These are phyloP conservation scores for Nemotelus nigrinus DNA, from an alignment of 2,888 invertebrate genomes.

Conservation along the genomic window DNA sequence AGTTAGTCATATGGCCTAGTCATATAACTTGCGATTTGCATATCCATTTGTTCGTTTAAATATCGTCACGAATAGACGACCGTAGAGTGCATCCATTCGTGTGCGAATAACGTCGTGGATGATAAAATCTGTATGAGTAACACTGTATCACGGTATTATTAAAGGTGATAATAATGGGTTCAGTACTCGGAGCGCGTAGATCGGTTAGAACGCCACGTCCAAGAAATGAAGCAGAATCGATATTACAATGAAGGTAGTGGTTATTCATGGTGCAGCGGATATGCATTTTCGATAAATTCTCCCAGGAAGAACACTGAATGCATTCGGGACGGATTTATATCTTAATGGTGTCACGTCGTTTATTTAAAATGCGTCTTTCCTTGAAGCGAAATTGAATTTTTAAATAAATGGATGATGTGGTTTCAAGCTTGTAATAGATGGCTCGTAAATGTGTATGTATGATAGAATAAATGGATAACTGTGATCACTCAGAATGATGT, in stretches of 20 bases:
- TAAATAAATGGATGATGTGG: background rate
- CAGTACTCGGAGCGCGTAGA: slow-evolving; percentile 2
- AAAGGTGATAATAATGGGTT: slow-evolving; percentile 33
- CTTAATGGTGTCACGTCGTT: slow-evolving; percentile 33
- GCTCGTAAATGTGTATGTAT: too few species aligned
- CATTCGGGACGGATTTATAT: background rate
- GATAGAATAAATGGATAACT: too few species aligned
- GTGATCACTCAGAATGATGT: too few species aligned
- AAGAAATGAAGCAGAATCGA: background rate
- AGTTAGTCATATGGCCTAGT: background rate
- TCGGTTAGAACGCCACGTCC: background rate
- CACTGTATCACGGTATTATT: background rate
- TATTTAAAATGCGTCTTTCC: background rate
- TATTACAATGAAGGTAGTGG: background rate
- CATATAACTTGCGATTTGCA: slow-evolving; percentile 8
- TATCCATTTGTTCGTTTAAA: background rate
- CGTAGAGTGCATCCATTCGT: background rate
- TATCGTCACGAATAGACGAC: too few species aligned
- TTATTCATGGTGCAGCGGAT: slow-evolving; percentile 3
- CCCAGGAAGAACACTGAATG: background rate
- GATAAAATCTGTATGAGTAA: background rate
- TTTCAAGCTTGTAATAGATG: too few species aligned
- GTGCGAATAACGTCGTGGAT: background rate
- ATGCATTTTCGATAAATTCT: slow-evolving; percentile 26
- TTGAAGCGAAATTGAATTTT: slow-evolving; percentile 5